Evolutionary conservation across 1,140 invertebrate genomes (phyloP).

Genomic region (Lutraria rhynchaena): DNA sequence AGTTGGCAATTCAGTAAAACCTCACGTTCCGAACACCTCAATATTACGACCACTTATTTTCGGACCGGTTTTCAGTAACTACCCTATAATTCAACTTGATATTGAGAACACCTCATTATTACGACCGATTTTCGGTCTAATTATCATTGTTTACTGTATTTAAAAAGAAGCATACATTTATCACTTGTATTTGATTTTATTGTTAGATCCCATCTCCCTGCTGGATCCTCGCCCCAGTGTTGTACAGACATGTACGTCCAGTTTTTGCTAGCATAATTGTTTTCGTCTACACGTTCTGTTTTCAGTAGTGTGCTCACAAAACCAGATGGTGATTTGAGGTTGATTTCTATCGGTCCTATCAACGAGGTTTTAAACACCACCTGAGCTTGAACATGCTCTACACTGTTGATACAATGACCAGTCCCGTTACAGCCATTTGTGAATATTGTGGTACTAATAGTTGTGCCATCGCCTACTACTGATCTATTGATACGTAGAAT

Average conservation of each 20-base stretch:
- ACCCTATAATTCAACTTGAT: too few species aligned
- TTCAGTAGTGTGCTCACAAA: background rate
- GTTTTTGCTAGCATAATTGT: background rate
- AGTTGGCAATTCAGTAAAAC: too few species aligned
- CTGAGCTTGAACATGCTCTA: slow-evolving; percentile 18
- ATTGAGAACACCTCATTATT: too few species aligned
- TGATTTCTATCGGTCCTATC: background rate
- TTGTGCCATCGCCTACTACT: too few species aligned
- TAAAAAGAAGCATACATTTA: background rate
- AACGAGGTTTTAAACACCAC: background rate
- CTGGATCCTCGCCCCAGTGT: slow-evolving; percentile 14
- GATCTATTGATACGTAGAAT: too few species aligned
- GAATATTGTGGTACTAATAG: background rate
- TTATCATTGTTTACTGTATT: too few species aligned
- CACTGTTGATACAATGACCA: slow-evolving; percentile 11
- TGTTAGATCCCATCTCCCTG: slow-evolving; percentile 8
- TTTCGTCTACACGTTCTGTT: background rate
- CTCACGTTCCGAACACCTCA: too few species aligned
- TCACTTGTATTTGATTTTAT: background rate
- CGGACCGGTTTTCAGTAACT: too few species aligned
- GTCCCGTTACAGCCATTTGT: slow-evolving; percentile 18
- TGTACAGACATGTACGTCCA: slow-evolving; percentile 24
- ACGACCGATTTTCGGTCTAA: too few species aligned
- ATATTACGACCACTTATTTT: too few species aligned
- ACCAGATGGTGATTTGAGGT: slow-evolving; percentile 15